A percentile compares a stretch with the other conserved stretches of the same genome.
These are phyloP conservation scores for Oceanodroma tethys DNA, from an alignment of 2,113 vertebrate genomes.

Conservation along the genomic window DNA sequence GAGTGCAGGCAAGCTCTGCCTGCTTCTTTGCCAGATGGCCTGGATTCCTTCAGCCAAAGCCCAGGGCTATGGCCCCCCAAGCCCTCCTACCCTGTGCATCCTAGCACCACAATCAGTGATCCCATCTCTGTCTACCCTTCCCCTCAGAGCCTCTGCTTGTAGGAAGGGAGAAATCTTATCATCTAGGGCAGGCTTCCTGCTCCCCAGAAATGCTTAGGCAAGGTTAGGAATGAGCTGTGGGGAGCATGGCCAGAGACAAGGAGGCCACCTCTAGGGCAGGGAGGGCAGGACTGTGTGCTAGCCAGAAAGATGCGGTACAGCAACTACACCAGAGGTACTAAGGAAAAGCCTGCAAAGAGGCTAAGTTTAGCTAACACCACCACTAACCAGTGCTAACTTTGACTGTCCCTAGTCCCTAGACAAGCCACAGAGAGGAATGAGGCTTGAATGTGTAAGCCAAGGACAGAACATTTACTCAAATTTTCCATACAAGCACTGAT, in stretches of 20 bases:
- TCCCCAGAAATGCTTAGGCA: not conserved
- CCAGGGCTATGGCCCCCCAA: not conserved
- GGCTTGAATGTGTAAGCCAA: not conserved
- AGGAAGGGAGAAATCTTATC: not conserved
- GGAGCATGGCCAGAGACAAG: not conserved
- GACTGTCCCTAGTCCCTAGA: not conserved
- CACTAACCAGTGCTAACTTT: not conserved
- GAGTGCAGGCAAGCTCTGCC: not conserved
- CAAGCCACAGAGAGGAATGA: not conserved
- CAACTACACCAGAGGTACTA: not conserved
- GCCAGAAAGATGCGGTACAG: not conserved
- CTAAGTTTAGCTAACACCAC: not conserved
- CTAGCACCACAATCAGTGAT: not conserved
- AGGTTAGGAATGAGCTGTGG: not conserved
- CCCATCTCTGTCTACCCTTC: not conserved
- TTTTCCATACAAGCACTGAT: not conserved
- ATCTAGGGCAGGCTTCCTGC: not conserved
- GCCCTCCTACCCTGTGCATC: accelerated
- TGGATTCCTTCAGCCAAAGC: not conserved
- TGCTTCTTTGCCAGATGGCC: not conserved
- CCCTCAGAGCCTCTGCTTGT: not conserved
- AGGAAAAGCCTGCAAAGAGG: not conserved
- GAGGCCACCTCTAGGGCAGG: not conserved
- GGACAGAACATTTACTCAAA: not conserved
- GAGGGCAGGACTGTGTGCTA: not conserved